Evolutionary conservation across 2,888 invertebrate genomes (phyloP), one percentile per base, ranked within the genome.

Genomic region (Pachymerium ferrugineum): DNA sequence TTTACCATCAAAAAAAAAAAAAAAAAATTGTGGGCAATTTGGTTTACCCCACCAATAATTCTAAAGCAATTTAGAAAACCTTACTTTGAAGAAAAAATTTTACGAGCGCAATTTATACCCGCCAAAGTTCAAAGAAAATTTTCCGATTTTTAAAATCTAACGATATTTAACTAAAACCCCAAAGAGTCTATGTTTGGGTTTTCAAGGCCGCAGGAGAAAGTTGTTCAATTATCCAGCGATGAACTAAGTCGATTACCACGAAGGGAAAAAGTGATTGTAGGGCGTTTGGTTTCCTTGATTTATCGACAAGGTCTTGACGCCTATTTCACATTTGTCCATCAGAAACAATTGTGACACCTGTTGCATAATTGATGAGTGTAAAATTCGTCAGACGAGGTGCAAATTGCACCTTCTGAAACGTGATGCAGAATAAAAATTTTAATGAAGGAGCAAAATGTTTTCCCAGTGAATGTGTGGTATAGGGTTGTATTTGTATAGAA

Each of bases 381-480:
- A 54, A 54, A 54, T 54, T 54, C 47, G 22, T 54, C 47, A 54
- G 19, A 54, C 10, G 22, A 54, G 47, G 47, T 54, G 47, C 16
- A 54, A 54, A 54, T 54, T 54, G 47, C 47, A 54, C 47, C 10
- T 6, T n/a, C 3, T 54, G 47, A 54, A 54, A 54, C 47, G 22
- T 54, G 47, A 54, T 54, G 47, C 47, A 19, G 47, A 54, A 54
- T 54, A 54, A 54, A 54, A 54, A n/a, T n/a, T 54, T 19, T 54
- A 54, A 54, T 54, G 47, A 54, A 54, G 19, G 19, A 19, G 10
- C 47, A n/a, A n/a, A n/a, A n/a, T n/a, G n/a, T 54, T 54, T 54
- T 19, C 47, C 19, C 47, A n/a, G 47, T 54, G 47, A n/a, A n/a
- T 54, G 47, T 54, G 47, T 54, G 47, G 5, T 19, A 10, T 54